Percentiles rank a stretch among this genome's conserved stretches.
Evolutionary conservation across 2,113 vertebrate species (phyloP).

Genomic region (Pitta sordida): DNA sequence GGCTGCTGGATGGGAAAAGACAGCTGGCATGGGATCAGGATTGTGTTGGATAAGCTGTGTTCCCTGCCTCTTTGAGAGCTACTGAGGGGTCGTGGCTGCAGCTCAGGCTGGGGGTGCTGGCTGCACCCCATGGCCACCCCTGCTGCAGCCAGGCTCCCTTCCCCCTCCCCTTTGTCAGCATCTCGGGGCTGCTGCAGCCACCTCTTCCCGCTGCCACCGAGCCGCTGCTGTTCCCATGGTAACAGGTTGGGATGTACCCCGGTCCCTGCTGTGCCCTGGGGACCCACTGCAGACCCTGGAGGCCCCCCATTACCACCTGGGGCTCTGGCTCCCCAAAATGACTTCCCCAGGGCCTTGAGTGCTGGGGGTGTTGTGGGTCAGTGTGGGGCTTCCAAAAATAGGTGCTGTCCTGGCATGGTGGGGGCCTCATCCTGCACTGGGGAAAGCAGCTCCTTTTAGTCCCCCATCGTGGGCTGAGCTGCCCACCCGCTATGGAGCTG

Average conservation of each 20-base stretch:
- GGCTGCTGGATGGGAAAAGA: background rate
- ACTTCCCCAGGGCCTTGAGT: background rate
- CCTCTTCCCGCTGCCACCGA: slow-evolving; percentile 32
- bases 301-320: accelerated
- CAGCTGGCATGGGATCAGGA: accelerated
- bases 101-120: background rate
- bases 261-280: background rate
- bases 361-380: accelerated
- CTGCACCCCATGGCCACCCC: background rate
- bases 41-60: accelerated
- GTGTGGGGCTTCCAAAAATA: background rate
- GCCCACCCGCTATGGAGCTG: background rate
- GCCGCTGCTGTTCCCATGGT: slow-evolving; percentile 42
- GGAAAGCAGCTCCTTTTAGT: background rate
- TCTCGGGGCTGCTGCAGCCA: slow-evolving; percentile 47
- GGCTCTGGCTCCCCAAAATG: background rate
- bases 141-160: slow-evolving; percentile 26
- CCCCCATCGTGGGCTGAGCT: accelerated
- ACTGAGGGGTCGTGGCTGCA: accelerated
- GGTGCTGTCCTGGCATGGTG: accelerated
- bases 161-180: slow-evolving; percentile 51
- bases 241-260: slow-evolving; percentile 30
- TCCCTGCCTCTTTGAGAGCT: background rate
- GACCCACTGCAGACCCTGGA: accelerated
- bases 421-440: background rate